Conservation (phyloP, 37 sponge, comb jelly and placozoan genomes). For the Corticium candelabrum region DNA sequence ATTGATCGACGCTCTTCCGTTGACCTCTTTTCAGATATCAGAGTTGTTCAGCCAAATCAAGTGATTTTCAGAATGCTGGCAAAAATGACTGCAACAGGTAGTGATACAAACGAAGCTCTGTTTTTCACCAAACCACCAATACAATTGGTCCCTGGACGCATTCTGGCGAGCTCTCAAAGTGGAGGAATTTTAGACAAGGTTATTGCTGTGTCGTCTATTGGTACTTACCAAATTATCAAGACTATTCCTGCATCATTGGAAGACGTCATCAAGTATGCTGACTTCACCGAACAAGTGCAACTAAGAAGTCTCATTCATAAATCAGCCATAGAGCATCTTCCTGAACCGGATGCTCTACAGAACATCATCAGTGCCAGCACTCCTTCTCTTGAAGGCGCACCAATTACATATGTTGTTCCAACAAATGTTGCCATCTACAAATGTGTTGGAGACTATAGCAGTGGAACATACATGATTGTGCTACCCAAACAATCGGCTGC, state of each 20-base stretch:
- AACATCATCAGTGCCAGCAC: too few species aligned
- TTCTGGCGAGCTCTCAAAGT: not conserved
- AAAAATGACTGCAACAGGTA: too few species aligned
- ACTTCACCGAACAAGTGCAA: not conserved
- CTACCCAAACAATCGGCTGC: too few species aligned
- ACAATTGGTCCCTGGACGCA: not conserved
- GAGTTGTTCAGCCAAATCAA: not conserved
- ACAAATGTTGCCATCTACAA: not conserved
- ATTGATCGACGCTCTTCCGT: not conserved
- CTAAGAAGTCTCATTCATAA: not conserved
- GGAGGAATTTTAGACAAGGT: not conserved
- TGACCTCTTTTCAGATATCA: not conserved
- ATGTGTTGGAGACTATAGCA: not conserved
- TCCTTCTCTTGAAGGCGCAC: not conserved
- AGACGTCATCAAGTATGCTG: not conserved
- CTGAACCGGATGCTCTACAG: not conserved
- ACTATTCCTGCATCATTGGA: not conserved
- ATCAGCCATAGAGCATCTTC: not conserved
- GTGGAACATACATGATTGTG: not conserved
- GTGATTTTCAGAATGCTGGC: not conserved
- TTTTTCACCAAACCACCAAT: not conserved
- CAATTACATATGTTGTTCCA: not conserved
- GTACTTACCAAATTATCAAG: not conserved
- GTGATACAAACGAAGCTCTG: not conserved
- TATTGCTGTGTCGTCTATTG: not conserved